Conservation (phyloP, 2,888 invertebrate genomes). For the Ethmia dodecea region DNA sequence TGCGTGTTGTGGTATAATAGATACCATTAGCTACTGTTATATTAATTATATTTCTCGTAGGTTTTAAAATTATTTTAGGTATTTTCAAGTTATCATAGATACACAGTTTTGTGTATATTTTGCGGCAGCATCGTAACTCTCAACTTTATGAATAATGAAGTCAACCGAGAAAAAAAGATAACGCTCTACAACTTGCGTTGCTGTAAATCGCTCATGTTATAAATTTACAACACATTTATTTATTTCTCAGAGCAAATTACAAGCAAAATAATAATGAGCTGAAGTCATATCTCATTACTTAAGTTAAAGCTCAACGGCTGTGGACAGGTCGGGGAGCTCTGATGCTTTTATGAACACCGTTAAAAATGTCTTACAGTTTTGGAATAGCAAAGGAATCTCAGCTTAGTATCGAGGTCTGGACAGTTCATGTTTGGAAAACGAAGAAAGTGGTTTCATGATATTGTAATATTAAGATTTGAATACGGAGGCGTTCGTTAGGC, state of each 20-base stretch:
- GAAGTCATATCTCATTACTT: slow-evolving; percentile 71
- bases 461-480: too few species aligned
- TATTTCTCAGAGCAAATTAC: slow-evolving; percentile 54
- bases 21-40: too few species aligned
- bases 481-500: slow-evolving; percentile 59
- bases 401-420: too few species aligned
- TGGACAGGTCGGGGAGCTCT: slow-evolving; percentile 54
- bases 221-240: slow-evolving; percentile 53
- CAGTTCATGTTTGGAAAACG: too few species aligned
- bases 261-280: slow-evolving; percentile 63
- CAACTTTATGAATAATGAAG: slow-evolving; percentile 13
- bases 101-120: too few species aligned
- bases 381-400: too few species aligned
- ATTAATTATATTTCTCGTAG: too few species aligned
- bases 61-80: too few species aligned
- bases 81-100: too few species aligned
- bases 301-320: slow-evolving; percentile 59
- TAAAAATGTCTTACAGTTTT: neutral
- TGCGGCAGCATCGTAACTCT: too few species aligned
- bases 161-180: slow-evolving; percentile 14
- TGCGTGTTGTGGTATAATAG: too few species aligned
- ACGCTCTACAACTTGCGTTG: slow-evolving; percentile 39
- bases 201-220: slow-evolving; percentile 53
- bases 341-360: slow-evolving; percentile 16
- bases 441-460: too few species aligned